Evolutionary conservation across 2,888 invertebrate genomes (phyloP).

Genomic region (Tetrapedia diversipes): DNA sequence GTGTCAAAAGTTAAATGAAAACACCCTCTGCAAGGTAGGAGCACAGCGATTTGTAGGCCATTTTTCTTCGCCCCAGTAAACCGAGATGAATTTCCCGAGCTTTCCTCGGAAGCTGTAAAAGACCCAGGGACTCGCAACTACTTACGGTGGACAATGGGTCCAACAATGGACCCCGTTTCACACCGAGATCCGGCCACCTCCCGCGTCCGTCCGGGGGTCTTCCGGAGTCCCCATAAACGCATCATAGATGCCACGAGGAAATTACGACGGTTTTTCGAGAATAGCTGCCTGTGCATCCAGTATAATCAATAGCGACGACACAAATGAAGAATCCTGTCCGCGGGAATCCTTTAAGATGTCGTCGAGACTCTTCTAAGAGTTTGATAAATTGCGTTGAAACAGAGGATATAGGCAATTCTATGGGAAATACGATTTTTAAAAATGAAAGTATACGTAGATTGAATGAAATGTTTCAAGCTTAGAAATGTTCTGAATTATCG

Average conservation of each 20-base stretch:
- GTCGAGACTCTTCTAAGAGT: neutral
- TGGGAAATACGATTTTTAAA: too few species aligned
- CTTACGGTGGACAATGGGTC: conserved; percentile 76
- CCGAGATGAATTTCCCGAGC: conserved; percentile 14
- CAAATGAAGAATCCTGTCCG: conserved; percentile 24
- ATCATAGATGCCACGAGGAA: conserved; percentile 71
- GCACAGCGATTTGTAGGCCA: conserved; percentile 45
- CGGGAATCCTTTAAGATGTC: conserved; percentile 32
- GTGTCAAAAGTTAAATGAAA: conserved; percentile 16
- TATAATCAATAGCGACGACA: conserved; percentile 22
- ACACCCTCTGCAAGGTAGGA: neutral
- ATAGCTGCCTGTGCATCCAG: conserved; percentile 9
- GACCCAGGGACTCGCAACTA: conserved; percentile 69
- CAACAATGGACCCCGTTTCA: conserved; percentile 77
- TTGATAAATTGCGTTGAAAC: conserved; percentile 32
- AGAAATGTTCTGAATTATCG: too few species aligned
- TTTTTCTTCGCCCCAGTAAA: conserved; percentile 36
- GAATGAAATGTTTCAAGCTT: neutral
- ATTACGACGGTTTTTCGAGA: conserved; percentile 21
- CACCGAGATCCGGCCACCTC: conserved; percentile 75
- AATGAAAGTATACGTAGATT: too few species aligned
- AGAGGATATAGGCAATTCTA: neutral
- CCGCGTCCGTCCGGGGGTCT: conserved; percentile 73
- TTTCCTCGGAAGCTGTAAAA: conserved; percentile 64
- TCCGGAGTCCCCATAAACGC: conserved; percentile 76